phyloP scores from a whole-genome alignment of 2,113 vertebrate species.

The Stictonetta naevosa region DNA sequence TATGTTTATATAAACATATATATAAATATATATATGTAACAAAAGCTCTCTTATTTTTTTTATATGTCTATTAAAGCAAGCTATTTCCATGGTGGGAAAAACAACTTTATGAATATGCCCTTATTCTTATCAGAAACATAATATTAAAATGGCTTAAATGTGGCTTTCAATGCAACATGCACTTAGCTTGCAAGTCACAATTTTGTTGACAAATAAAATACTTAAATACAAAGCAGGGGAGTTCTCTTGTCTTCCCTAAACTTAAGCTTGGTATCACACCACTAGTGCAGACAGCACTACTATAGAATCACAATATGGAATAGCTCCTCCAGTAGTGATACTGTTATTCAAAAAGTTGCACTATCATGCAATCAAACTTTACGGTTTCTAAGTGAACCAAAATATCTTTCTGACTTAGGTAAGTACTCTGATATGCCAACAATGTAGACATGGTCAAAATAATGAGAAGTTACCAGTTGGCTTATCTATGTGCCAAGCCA shows the following conservation, averaged over 20 bases:
- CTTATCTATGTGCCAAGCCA: neutral
- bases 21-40: no score
- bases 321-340: neutral
- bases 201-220: neutral
- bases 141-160: neutral
- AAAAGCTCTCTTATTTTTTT: neutral
- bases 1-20: no score
- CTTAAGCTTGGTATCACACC: neutral
- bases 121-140: neutral
- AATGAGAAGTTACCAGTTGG: neutral
- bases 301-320: neutral
- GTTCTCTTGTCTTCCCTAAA: neutral
- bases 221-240: neutral
- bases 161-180: neutral
- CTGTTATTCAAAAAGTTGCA: neutral
- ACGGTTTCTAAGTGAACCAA: neutral
- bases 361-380: neutral
- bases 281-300: neutral
- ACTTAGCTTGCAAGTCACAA: neutral
- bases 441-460: neutral
- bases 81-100: neutral
- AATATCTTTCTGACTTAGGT: neutral
- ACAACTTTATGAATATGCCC: neutral
- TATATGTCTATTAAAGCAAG: neutral
- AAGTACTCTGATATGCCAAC: neutral